A percentile compares a stretch with the other conserved stretches of the same genome.
phyloP scores from a whole-genome alignment of 2,888 invertebrate species.

The Mesorhabditis spiculigera region DNA sequence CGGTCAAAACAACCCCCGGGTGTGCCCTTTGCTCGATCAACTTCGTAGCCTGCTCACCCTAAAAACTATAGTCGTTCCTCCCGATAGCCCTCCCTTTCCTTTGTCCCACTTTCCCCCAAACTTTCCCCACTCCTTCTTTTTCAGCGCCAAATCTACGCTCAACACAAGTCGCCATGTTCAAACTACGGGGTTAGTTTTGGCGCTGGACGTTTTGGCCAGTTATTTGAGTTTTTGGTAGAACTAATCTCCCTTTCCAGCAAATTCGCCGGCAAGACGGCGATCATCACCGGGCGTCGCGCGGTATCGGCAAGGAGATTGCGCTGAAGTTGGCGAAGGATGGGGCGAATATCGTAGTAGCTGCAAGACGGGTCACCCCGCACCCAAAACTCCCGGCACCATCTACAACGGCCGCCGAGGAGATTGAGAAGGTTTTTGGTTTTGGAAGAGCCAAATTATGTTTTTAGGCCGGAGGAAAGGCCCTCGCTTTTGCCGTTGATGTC shows the following conservation, averaged over 20 bases:
- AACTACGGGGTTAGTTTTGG: not conserved
- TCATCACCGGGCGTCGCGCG: slow-evolving; percentile 35
- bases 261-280: slow-evolving; percentile 27
- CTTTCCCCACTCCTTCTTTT: no score
- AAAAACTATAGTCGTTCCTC: no score
- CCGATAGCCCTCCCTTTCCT: no score
- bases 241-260: slow-evolving; percentile 20
- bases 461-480: slow-evolving; percentile 39
- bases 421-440: slow-evolving; percentile 62
- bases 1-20: no score
- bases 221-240: not conserved
- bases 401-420: slow-evolving; percentile 82
- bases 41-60: no score
- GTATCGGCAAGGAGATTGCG: slow-evolving; percentile 38
- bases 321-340: slow-evolving; percentile 69
- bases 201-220: not conserved
- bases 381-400: slow-evolving; percentile 86
- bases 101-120: no score
- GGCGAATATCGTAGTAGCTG: slow-evolving; percentile 84
- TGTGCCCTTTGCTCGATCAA: no score
- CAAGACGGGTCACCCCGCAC: slow-evolving; percentile 81
- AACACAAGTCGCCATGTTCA: not conserved
- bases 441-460: not conserved
- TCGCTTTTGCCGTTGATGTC: slow-evolving; percentile 77
- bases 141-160: no score